A percentile compares a stretch with the other conserved stretches of the same genome.
These are phyloP conservation scores for Lycia hirtaria DNA, from an alignment of 2,888 invertebrate genomes.

Conservation along the genomic window DNA sequence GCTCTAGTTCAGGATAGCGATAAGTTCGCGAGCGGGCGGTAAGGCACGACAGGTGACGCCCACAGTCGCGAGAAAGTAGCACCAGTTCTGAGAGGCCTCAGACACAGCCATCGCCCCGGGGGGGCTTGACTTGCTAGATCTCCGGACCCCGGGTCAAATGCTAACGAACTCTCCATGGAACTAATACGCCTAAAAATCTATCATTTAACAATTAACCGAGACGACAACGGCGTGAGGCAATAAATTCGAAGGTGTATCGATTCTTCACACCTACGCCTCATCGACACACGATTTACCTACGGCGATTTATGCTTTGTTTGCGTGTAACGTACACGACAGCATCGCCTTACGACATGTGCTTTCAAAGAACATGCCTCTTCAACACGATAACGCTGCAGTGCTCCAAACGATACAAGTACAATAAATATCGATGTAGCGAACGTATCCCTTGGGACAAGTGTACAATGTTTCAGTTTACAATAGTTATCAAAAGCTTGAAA, in stretches of 20 bases:
- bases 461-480: background rate
- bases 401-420: background rate
- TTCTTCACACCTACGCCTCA: slow-evolving; percentile 41
- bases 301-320: slow-evolving; percentile 33
- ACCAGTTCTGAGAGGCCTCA: slow-evolving; percentile 42
- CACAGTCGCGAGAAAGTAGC: slow-evolving; percentile 67
- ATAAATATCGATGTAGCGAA: slow-evolving; percentile 7
- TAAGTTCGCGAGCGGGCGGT: slow-evolving; percentile 48
- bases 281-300: slow-evolving; percentile 33
- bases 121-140: slow-evolving; percentile 25
- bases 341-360: slow-evolving; percentile 27
- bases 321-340: slow-evolving; percentile 28
- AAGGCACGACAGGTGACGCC: slow-evolving; percentile 70
- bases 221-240: slow-evolving; percentile 31
- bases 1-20: slow-evolving; percentile 37
- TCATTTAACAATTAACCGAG: slow-evolving; percentile 37
- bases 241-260: slow-evolving; percentile 36
- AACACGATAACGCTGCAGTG: slow-evolving; percentile 2
- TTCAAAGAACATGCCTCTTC: slow-evolving; percentile 14
- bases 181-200: slow-evolving; percentile 32
- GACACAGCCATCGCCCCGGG: slow-evolving; percentile 32
- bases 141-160: slow-evolving; percentile 33
- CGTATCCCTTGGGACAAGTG: background rate
- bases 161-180: slow-evolving; percentile 37
- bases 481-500: background rate